Evolutionary conservation across 2,888 invertebrate genomes (phyloP), one percentile per base, ranked within the genome.

Genomic region (Eulithis testata): DNA sequence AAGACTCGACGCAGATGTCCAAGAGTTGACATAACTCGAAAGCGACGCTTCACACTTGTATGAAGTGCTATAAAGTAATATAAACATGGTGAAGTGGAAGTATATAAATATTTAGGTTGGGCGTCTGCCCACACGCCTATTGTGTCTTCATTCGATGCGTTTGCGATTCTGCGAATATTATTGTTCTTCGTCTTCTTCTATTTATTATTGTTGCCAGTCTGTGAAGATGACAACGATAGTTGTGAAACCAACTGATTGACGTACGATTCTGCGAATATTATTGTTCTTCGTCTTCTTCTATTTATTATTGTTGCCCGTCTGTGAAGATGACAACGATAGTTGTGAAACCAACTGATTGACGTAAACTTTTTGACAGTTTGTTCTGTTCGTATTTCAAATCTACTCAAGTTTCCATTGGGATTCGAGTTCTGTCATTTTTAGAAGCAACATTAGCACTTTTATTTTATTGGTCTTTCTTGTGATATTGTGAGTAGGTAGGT

Each of bases 81-180:
- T 66, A 66, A 65, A 66, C 63, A 66, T 8, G 12, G 12, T 60
- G 59, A 63, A 67, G 66, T 67, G 66, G 47, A 11, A n/a, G 44
- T 52, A 51, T 21, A 21, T 63, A 67, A 67, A 67, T 67, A 67
- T 67, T 67, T 53, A 67, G 65, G 59, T 62, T 65, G 53, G 58
- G 43, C 53, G 63, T 64, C 64, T 55, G 61, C 68, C 68, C 65
- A 68, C 68, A 44, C 61, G 36, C 50, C 61, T 57, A 58, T 59
- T 66, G 66, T 64, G 58, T 57, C 61, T 67, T 67, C 62, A 63
- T 63, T 63, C 66, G 59, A 67, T 57, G 56, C 52, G 51, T 40
- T 45, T 40, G 31, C 40, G 56, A 53, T 66, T 66, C 66, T 31
- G 60, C 63, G 66, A 66, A 66, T 60, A 51, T 50, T 65, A 58